Conservation (phyloP, 2,113 vertebrate species). For the Eptesicus fuscus region DNA sequence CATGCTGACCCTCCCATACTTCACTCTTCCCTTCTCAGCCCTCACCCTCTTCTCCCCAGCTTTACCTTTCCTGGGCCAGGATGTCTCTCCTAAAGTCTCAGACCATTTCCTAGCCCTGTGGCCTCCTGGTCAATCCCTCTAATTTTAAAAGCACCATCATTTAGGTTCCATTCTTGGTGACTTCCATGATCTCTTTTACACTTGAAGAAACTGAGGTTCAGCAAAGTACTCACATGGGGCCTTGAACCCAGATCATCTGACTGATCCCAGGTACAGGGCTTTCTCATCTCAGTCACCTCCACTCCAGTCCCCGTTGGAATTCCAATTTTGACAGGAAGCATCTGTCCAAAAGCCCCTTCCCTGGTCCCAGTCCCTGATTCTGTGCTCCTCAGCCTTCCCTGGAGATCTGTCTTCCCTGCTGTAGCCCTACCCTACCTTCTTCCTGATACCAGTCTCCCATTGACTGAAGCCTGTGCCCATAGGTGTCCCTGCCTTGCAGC, state of each 20-base stretch:
- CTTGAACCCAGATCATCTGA: not conserved
- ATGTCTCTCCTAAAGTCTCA: not conserved
- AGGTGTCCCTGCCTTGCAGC: not conserved
- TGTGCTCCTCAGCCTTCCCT: not conserved
- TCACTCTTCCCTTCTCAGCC: not conserved
- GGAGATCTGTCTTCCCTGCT: not conserved
- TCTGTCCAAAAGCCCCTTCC: not conserved
- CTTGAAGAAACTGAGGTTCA: slow-evolving; percentile 7
- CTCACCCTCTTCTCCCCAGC: not conserved
- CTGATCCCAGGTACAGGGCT: not conserved
- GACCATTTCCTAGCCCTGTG: not conserved
- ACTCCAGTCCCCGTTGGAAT: not conserved
- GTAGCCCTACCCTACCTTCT: not conserved
- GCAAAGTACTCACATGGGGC: not conserved
- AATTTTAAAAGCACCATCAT: not conserved
- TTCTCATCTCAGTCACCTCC: not conserved
- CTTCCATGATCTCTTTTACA: not conserved
- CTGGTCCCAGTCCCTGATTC: not conserved
- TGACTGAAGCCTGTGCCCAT: not conserved
- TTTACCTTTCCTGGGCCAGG: not conserved
- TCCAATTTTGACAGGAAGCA: not conserved
- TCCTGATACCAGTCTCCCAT: not conserved
- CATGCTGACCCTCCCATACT: not conserved
- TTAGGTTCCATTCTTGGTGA: not conserved
- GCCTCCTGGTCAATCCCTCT: not conserved